Conservation (phyloP, 2,888 invertebrate genomes). For the Coelinius sp. region DNA sequence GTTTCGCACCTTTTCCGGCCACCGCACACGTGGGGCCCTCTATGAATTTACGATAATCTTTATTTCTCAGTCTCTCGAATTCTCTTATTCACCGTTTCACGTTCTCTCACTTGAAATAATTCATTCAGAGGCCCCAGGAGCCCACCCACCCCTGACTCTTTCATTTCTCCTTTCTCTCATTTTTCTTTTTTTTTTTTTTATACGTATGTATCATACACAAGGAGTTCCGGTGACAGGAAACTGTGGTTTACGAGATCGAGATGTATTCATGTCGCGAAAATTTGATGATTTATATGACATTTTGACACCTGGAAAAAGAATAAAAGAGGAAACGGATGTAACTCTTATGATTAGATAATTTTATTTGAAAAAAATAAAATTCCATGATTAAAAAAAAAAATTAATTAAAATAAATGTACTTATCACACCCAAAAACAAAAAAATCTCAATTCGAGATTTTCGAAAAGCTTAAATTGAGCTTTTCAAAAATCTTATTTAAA, state of each 20-base stretch:
- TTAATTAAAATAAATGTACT: background rate
- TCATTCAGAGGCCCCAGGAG: background rate
- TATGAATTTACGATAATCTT: slow-evolving; percentile 42
- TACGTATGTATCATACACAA: slow-evolving; percentile 11
- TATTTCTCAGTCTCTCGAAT: slow-evolving; percentile 32
- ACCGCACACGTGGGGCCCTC: slow-evolving; percentile 15
- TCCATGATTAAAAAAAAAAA: background rate
- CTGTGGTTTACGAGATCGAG: slow-evolving; percentile 52
- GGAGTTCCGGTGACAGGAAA: slow-evolving; percentile 54
- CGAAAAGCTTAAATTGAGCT: too few species aligned
- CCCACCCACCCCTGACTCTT: slow-evolving; percentile 14
- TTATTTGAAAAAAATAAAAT: slow-evolving; percentile 14
- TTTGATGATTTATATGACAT: slow-evolving; percentile 48
- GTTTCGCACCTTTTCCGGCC: slow-evolving; percentile 53
- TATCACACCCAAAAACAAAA: too few species aligned
- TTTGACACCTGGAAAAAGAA: slow-evolving; percentile 12
- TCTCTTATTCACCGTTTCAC: background rate
- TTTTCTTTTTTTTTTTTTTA: slow-evolving; percentile 26
- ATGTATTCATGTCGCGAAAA: slow-evolving; percentile 61
- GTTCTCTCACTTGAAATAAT: slow-evolving; percentile 17
- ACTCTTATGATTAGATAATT: slow-evolving; percentile 23
- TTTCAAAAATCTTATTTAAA: too few species aligned
- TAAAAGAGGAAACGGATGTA: background rate
- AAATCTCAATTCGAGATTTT: background rate
- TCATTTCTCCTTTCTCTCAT: background rate